Evolutionary conservation across 2,888 invertebrate species (phyloP), one percentile per base, ranked within the genome.

Genomic region (Mythimna vitellina): DNA sequence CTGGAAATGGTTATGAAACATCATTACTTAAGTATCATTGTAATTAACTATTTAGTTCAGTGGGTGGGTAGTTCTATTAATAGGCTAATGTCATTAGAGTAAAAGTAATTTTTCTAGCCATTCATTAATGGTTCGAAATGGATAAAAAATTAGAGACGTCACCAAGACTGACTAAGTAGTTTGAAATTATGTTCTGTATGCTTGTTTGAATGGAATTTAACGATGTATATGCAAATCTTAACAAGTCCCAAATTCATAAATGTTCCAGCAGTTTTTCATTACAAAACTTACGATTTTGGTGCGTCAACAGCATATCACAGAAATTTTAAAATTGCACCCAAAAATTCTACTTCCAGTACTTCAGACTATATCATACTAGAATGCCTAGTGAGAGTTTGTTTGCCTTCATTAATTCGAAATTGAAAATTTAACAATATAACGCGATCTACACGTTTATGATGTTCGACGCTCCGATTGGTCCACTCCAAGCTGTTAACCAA

Each of bases 11-110:
- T 65, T 32, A 25, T 25, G 63, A 22, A 29, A 25, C 49, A 29
- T 64, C 46, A 70, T 70, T 35, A 35, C 22, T 42, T 25, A 56
- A 62, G 14, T 35, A 14, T 10, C 12, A 51, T 14, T 51, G n/a
- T 8, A 20, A 35, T 65, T 38, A 38, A 56, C 51, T 22, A n/a
- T 64, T 53, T 22, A 25, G 7, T 9, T 1, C n/a, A 9, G 53
- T 72, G 3, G 8, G 6, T 46, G 14, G 10, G 53, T 51, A 51
- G n/a, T 7, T 1, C 38, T 42, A 25, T 38, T 17, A 61, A 54
- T 17, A 25, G 12, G 3, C 6, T 22, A 32, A 7, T 17, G 6
- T 25, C 32, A 14, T 70, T 25, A 56, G 14, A 46, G n/a, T 49
- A 29, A 54, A 25, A 25, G 20, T 10, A 9, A 42, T 49, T 6